Evolutionary conservation across 2,113 vertebrate genomes (phyloP), one percentile per base, ranked within the genome.

Genomic region (Lamprotornis superbus): DNA sequence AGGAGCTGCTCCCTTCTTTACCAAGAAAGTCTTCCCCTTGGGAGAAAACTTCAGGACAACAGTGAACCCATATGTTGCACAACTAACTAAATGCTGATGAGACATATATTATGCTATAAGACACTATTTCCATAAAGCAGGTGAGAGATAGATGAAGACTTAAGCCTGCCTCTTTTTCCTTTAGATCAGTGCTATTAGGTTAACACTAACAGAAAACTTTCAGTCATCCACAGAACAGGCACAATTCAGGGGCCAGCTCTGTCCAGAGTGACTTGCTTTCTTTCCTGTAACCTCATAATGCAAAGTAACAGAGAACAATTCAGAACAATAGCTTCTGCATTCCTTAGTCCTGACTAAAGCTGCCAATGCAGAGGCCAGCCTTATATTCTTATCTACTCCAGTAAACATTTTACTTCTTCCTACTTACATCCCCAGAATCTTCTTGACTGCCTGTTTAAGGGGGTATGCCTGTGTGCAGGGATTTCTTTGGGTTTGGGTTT

Each of bases 391-490:
- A 35, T 3, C 40, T 39, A 39, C 44, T 25, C 33, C 39, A 61
- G 10, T 23, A 75, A 83, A 64, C 6, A 17, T 73, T 59, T 42
- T 23, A 39, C 15, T 20, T 11, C 35, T 79, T 82, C 39, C 19
- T 31, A 4, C 25, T 73, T 68, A 30, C 0, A 0, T 22, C 11
- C 10, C 24, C 30, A 39, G 16, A 20, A 80, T 23, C 40, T 76
- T 60, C 42, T 42, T 49, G 56, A 52, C 2, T n/a, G 12, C 9
- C 27, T 71, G 0, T 61, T 81, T 63, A 33, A 46, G 15, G 8
- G 8, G 1, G 15, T 33, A 31, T 37, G 40, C 18, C 15, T 46
- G 8, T 3, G 2, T 13, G 4, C 19, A 37, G 4, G 12, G 37
- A 53, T 65, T 64, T 65, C 4, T 35, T 60, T 37, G 22, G 7